Percentiles rank a stretch among this genome's conserved stretches.
phyloP scores from a whole-genome alignment of 1,140 invertebrate species.

The Nomia melanderi region DNA sequence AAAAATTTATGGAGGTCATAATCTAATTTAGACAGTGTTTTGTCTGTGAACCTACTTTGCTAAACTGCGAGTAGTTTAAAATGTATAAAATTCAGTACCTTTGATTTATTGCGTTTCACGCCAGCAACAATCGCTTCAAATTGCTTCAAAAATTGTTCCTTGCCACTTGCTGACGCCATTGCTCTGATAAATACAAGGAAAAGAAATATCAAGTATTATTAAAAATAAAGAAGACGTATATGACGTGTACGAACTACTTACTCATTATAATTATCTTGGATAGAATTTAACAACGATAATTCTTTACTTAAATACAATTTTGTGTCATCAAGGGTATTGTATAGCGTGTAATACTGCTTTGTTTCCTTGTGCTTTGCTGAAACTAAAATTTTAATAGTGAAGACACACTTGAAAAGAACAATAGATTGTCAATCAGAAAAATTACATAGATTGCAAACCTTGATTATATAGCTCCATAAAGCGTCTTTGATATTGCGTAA shows the following conservation, averaged over 20 bases:
- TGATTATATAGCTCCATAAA: conserved; percentile 98
- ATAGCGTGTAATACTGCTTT: conserved; percentile 97
- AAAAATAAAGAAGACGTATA: conserved; percentile 19
- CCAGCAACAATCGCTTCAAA: conserved; percentile 93
- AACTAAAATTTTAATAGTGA: conserved; percentile 84
- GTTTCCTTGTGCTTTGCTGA: conserved; percentile 97
- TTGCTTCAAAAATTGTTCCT: conserved; percentile 93
- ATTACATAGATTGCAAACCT: conserved; percentile 82
- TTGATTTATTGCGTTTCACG: conserved; percentile 90
- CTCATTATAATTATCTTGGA: conserved; percentile 95
- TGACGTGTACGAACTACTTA: conserved; percentile 81
- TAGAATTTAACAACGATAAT: conserved; percentile 94
- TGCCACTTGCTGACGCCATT: conserved; percentile 85
- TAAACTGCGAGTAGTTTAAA: too few relatives aligned
- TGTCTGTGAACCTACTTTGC: too few relatives aligned
- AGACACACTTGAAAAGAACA: conserved; percentile 7
- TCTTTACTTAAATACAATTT: conserved; percentile 96
- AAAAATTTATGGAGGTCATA: too few relatives aligned
- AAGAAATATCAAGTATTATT: conserved; percentile 42
- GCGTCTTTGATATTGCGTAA: conserved; percentile 96
- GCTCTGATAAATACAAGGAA: conserved; percentile 79
- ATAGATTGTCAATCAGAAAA: background rate
- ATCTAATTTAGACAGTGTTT: too few relatives aligned
- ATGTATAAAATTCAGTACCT: conserved; percentile 80
- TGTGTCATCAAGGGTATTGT: conserved; percentile 97